Percentiles rank a stretch among this genome's conserved stretches.
These are phyloP conservation scores for Trachelipus rathkii DNA, from an alignment of 1,140 invertebrate species.

Conservation along the genomic window DNA sequence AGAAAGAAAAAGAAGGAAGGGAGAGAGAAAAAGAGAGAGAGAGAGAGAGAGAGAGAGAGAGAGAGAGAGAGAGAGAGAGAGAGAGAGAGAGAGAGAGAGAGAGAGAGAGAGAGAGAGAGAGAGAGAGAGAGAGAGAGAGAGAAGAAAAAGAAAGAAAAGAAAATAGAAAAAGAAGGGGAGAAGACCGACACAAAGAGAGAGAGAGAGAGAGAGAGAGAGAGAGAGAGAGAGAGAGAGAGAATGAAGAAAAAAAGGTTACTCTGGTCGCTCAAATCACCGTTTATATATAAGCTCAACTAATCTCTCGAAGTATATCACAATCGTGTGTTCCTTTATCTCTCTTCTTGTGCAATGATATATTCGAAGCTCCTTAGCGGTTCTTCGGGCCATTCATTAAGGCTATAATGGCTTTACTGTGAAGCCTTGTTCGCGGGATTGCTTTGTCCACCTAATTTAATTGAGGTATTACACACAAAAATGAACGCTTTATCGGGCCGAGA, in stretches of 20 bases:
- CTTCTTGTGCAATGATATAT: neutral
- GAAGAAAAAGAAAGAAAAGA: neutral
- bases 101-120: no score
- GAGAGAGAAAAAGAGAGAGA: no score
- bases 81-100: no score
- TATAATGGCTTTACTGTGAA: neutral
- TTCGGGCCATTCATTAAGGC: neutral
- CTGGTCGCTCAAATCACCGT: neutral
- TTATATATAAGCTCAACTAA: neutral
- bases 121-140: no score
- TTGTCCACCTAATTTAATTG: neutral
- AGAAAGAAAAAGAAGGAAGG: no score
- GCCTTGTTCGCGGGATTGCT: neutral
- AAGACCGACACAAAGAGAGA: no score
- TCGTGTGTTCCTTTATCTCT: neutral
- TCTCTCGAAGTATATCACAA: neutral
- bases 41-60: no score
- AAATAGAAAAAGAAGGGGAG: neutral
- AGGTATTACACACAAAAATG: no score
- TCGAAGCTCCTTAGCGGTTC: neutral
- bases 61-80: no score
- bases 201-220: slow-evolving; percentile 10
- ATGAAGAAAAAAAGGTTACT: neutral
- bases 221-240: neutral
- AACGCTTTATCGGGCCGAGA: no score